Evolutionary conservation across 2,888 invertebrate species (phyloP), one percentile per base, ranked within the genome.

Genomic region (Noctuana brunneofusca): DNA sequence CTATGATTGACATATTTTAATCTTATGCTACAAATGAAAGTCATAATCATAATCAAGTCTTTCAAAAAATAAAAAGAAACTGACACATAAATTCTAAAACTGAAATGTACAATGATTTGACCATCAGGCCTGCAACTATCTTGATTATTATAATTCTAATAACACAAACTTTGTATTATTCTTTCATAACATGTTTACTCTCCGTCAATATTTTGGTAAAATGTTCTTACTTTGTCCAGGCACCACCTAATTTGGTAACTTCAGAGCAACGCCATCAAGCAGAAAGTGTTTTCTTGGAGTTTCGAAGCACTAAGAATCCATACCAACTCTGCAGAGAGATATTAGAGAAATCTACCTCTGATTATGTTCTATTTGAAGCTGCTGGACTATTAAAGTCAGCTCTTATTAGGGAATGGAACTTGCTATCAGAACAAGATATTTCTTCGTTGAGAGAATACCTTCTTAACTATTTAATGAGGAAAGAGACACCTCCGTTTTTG

Each of bases 321-420:
- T 97, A 96, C 83, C 93, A 93, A 62, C 83, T 97, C 57, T 97
- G 97, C 81, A 93, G 94, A 73, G 94, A 95, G 76, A 95, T 97
- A 70, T 87, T 97, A 69, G 96, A 96, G 79, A 94, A 93, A 64
- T 94, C 94, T 38, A 87, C 92, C 63, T 93, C 94, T 58, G 96
- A 96, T 74, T 97, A 96, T 89, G 96, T 98, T 5, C 86, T 97
- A 57, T 98, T 97, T 88, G 97, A 98, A 91, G 94, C 97, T 50
- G 97, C 96, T 5, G 95, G 96, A 65, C 93, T 97, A 18, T 87
- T 98, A 63, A 97, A 96, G 86, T 93, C 95, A 70, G 95, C 96
- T 14, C 88, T 98, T 9, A 94, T 98, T 58, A 92, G 96, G 75
- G 97, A 98, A 89, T 98, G 98, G 98, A 87, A 92, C 27, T 88